Percentiles rank a stretch among this genome's conserved stretches.
Conservation (phyloP, 2,888 invertebrate genomes). For the Stegophylla sp. region DNA sequence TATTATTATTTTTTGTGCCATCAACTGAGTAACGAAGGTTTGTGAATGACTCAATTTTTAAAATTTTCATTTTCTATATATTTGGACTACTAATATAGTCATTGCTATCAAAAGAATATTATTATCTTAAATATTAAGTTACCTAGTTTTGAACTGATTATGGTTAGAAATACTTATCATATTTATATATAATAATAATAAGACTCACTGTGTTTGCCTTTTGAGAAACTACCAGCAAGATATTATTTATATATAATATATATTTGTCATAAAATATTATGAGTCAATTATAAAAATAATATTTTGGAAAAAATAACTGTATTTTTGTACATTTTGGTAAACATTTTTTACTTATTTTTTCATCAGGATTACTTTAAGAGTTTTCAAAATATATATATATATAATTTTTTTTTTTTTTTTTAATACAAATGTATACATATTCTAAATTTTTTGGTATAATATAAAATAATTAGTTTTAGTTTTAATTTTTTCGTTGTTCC, state of each 20-base stretch:
- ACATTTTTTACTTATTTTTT: neutral
- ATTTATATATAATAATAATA: conserved; percentile 34
- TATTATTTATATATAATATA: conserved; percentile 24
- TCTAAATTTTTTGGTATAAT: conserved; percentile 41
- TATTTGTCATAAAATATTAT: conserved; percentile 29
- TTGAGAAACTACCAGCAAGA: conserved; percentile 35
- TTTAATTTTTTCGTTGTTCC: conserved; percentile 40
- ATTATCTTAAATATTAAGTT: conserved; percentile 57
- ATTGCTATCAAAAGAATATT: conserved; percentile 43
- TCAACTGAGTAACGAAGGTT: conserved; percentile 44
- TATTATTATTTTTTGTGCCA: conserved; percentile 46
- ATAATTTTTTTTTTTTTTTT: too few relatives aligned
- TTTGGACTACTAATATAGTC: conserved; percentile 45
- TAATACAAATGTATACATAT: conserved; percentile 41
- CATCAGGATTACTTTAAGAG: neutral
- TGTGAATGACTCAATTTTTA: conserved; percentile 48
- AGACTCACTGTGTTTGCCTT: conserved; percentile 40
- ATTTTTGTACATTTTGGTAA: conserved; percentile 47
- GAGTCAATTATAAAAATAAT: conserved; percentile 49
- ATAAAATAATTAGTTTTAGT: conserved; percentile 41
- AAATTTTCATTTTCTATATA: neutral
- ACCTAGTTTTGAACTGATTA: conserved; percentile 57
- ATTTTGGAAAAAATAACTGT: conserved; percentile 35
- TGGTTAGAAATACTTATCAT: conserved; percentile 46
- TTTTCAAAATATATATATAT: conserved; percentile 12